Evolutionary conservation across 2,888 invertebrate genomes (phyloP).

Genomic region (Apomyelois bistriatella): DNA sequence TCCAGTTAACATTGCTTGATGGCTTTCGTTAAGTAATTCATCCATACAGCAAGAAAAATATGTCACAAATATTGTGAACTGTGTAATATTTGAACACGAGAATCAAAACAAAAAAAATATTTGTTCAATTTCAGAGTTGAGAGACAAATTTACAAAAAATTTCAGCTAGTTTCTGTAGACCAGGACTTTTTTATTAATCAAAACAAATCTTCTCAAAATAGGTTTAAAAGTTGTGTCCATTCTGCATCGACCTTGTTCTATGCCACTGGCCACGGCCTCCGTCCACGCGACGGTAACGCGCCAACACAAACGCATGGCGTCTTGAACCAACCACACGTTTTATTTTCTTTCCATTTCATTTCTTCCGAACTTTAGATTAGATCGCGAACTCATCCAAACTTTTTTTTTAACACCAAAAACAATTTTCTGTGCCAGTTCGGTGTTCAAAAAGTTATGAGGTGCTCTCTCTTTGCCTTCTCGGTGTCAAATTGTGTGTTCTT

Average conservation of each 20-base stretch:
- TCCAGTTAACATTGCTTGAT: no score
- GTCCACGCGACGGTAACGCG: slow-evolving; percentile 21
- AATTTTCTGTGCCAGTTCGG: slow-evolving; percentile 10
- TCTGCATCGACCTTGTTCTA: slow-evolving; percentile 20
- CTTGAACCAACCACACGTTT: slow-evolving; percentile 36
- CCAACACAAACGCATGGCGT: slow-evolving; percentile 43
- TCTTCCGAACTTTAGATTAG: slow-evolving; percentile 21
- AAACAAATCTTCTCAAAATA: no score
- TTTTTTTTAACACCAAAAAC: slow-evolving; percentile 4
- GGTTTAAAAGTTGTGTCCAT: not conserved
- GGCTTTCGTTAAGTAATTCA: no score
- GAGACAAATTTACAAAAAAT: no score
- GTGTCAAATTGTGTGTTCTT: slow-evolving; percentile 22
- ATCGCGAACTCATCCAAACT: slow-evolving; percentile 11
- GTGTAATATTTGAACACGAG: no score
- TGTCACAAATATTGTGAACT: no score
- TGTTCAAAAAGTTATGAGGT: slow-evolving; percentile 22
- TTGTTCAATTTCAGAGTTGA: no score
- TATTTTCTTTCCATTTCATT: slow-evolving; percentile 30
- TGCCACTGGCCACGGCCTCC: slow-evolving; percentile 24
- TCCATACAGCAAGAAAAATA: no score
- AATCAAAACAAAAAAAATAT: no score
- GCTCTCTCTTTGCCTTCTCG: slow-evolving; percentile 27
- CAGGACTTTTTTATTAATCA: no score
- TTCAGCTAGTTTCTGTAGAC: no score